phyloP scores from a whole-genome alignment of 92 coral and sea anemone genomes.

The Zoanthus sociatus region DNA sequence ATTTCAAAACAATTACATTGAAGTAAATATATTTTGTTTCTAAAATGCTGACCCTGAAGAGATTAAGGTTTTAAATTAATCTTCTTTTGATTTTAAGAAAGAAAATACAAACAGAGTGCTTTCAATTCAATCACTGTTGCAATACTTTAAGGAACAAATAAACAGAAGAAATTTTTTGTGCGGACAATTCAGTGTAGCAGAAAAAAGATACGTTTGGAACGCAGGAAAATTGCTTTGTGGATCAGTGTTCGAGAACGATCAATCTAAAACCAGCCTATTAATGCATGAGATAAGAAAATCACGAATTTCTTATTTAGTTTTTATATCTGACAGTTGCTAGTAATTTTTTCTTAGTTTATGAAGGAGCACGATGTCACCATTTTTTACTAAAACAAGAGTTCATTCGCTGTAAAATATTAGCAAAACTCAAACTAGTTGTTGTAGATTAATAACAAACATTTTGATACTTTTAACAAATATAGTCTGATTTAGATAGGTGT shows the following conservation, averaged over 20 bases:
- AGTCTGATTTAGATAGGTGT: too few species aligned
- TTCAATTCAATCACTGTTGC: too few species aligned
- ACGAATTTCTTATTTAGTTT: not conserved
- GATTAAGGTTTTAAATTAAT: too few species aligned
- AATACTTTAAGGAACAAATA: too few species aligned
- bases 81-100: too few species aligned
- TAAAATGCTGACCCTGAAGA: too few species aligned
- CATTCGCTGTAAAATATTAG: not conserved
- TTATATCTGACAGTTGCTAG: not conserved
- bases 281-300: not conserved
- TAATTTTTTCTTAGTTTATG: not conserved
- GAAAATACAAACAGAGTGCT: too few species aligned
- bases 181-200: too few species aligned
- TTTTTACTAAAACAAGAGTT: not conserved
- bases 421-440: not conserved
- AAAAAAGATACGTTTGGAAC: too few species aligned
- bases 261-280: not conserved
- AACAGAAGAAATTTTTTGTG: too few species aligned
- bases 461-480: not conserved
- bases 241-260: not conserved
- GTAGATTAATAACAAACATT: not conserved
- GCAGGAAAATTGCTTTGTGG: not conserved
- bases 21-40: too few species aligned
- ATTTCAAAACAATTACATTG: too few species aligned
- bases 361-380: not conserved